Evolutionary conservation across 2,888 invertebrate species (phyloP).

Genomic region (Erpobdella octoculata): DNA sequence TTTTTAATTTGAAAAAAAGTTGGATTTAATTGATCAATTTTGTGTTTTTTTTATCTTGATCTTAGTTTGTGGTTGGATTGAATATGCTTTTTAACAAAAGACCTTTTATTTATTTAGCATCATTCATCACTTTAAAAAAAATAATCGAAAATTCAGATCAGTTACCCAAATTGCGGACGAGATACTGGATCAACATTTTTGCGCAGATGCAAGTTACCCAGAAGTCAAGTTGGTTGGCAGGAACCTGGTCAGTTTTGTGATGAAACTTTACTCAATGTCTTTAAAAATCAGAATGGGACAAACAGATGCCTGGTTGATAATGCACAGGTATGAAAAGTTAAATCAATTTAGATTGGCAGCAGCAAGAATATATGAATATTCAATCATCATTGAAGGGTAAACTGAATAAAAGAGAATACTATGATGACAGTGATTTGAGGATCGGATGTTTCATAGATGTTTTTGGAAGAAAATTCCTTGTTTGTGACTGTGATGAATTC

Average conservation of each 20-base stretch:
- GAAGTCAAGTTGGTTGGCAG: background rate
- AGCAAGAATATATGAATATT: too few relatives aligned
- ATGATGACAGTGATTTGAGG: conserved; percentile 66
- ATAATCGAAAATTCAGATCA: background rate
- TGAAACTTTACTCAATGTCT: background rate
- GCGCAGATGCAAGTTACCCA: background rate
- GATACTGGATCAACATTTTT: background rate
- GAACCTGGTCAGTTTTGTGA: background rate
- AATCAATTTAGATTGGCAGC: too few relatives aligned
- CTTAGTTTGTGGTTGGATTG: too few relatives aligned
- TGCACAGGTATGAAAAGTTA: too few relatives aligned
- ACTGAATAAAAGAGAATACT: conserved; percentile 49
- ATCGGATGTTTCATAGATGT: conserved; percentile 74
- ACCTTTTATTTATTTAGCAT: background rate
- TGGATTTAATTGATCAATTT: too few relatives aligned
- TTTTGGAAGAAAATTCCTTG: conserved; percentile 69
- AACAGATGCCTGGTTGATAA: conserved; percentile 8
- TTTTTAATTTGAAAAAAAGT: too few relatives aligned
- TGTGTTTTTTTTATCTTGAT: too few relatives aligned
- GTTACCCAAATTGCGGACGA: background rate
- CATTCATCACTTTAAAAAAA: background rate
- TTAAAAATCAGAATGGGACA: background rate
- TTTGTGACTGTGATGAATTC: conserved; percentile 75
- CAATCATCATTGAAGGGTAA: too few relatives aligned
- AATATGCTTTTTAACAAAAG: too few relatives aligned